phyloP scores from a whole-genome alignment of 2,113 vertebrate genomes.

The Tringa solitaria region DNA sequence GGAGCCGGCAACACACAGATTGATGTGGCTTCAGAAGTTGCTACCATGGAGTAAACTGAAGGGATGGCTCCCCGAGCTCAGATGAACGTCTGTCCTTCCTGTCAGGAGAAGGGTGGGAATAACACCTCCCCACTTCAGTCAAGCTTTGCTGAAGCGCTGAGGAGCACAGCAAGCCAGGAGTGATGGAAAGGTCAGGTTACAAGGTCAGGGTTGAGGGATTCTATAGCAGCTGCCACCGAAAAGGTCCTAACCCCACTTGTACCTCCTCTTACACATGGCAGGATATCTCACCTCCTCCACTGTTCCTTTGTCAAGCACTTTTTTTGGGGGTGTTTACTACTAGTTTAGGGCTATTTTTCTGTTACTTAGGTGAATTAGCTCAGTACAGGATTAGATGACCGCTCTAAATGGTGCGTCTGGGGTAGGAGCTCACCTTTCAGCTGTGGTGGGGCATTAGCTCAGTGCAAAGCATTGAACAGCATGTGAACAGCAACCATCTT shows the following conservation, averaged over 20 bases:
- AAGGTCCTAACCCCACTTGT: not conserved
- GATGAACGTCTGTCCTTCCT: not conserved
- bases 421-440: not conserved
- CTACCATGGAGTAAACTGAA: not conserved
- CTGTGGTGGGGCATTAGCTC: not conserved
- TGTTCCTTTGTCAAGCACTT: not conserved
- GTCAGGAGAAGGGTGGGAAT: not conserved
- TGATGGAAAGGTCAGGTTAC: not conserved
- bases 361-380: not conserved
- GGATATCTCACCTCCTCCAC: not conserved
- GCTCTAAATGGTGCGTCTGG: not conserved
- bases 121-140: not conserved
- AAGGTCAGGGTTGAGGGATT: rapidly evolving
- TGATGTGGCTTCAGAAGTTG: not conserved
- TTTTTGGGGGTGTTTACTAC: not conserved
- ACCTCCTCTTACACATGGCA: not conserved
- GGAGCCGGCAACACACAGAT: not conserved
- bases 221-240: not conserved
- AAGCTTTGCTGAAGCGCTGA: not conserved
- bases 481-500: not conserved
- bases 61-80: not conserved
- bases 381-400: not conserved
- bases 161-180: not conserved
- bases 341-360: not conserved
- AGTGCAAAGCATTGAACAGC: not conserved